These are phyloP conservation scores for Noctua pronuba DNA, from an alignment of 2,888 invertebrate genomes.

Conservation along the genomic window DNA sequence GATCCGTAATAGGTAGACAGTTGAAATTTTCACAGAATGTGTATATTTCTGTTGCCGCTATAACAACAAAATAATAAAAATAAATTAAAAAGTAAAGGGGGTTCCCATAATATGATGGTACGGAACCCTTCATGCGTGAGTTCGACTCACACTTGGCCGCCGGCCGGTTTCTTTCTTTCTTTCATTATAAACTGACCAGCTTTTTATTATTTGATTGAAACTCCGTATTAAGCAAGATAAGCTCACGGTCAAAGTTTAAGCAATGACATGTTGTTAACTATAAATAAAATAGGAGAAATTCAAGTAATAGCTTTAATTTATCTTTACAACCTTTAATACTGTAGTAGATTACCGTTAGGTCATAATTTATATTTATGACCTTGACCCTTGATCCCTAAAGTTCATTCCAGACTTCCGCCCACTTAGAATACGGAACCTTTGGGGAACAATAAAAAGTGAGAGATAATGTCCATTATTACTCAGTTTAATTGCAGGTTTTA, in stretches of 20 bases:
- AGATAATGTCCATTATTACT: conserved; percentile 9
- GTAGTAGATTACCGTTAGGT: not conserved
- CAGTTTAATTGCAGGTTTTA: conserved; percentile 15
- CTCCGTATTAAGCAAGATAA: not conserved
- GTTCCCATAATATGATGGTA: too few relatives aligned
- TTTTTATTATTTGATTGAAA: not conserved
- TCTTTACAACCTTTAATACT: not conserved
- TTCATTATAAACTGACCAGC: too few relatives aligned
- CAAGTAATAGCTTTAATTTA: not conserved
- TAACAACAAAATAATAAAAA: too few relatives aligned
- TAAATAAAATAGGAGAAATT: not conserved
- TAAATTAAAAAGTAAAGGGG: too few relatives aligned
- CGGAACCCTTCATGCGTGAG: too few relatives aligned
- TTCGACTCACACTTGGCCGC: too few relatives aligned
- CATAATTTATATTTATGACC: conserved; percentile 2
- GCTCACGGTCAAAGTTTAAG: not conserved
- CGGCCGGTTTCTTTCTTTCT: too few relatives aligned
- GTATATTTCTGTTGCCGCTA: too few relatives aligned
- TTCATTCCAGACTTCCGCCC: conserved; percentile 1
- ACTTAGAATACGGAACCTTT: conserved; percentile 2
- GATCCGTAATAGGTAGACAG: too few relatives aligned
- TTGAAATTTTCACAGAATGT: too few relatives aligned
- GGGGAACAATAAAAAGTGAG: conserved; percentile 17
- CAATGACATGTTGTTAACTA: not conserved
- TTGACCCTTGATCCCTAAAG: conserved; percentile 4